These are phyloP conservation scores for Microcebus lehilahytsara DNA, from an alignment of 2,113 vertebrate genomes.

Conservation along the genomic window DNA sequence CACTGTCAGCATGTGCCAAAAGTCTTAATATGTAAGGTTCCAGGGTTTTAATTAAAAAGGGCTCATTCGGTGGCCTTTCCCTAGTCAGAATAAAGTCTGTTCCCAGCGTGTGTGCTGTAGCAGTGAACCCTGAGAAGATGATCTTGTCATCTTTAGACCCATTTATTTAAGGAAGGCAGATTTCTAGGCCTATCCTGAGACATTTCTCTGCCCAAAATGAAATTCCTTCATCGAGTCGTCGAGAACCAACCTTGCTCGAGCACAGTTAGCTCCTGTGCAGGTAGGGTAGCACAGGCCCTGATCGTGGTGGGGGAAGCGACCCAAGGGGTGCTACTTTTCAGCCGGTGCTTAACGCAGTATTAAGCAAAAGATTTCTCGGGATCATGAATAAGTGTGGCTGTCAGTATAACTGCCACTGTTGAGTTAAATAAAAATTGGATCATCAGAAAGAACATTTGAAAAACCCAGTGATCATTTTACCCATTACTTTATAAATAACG, in stretches of 20 bases:
- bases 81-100: slow-evolving; percentile 4
- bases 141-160: not conserved
- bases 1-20: slow-evolving; percentile 45
- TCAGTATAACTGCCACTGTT: slow-evolving; percentile 54
- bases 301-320: not conserved
- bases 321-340: slow-evolving; percentile 30
- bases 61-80: slow-evolving; percentile 28
- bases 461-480: slow-evolving; percentile 68
- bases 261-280: not conserved
- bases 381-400: slow-evolving; percentile 58
- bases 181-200: not conserved
- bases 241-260: not conserved
- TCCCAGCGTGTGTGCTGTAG: not conserved
- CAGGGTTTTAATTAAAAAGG: slow-evolving; percentile 65
- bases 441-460: slow-evolving; percentile 66
- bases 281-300: not conserved
- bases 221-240: not conserved
- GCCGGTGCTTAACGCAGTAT: slow-evolving; percentile 38
- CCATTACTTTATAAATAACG: slow-evolving; percentile 65
- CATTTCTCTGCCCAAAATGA: not conserved
- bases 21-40: slow-evolving; percentile 66
- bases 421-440: slow-evolving; percentile 64
- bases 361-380: slow-evolving; percentile 50
- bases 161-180: slow-evolving; percentile 10
- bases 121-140: not conserved